Percentiles rank a stretch among this genome's conserved stretches.
Evolutionary conservation across 1,140 invertebrate genomes (phyloP).

Genomic region (Periplaneta americana): DNA sequence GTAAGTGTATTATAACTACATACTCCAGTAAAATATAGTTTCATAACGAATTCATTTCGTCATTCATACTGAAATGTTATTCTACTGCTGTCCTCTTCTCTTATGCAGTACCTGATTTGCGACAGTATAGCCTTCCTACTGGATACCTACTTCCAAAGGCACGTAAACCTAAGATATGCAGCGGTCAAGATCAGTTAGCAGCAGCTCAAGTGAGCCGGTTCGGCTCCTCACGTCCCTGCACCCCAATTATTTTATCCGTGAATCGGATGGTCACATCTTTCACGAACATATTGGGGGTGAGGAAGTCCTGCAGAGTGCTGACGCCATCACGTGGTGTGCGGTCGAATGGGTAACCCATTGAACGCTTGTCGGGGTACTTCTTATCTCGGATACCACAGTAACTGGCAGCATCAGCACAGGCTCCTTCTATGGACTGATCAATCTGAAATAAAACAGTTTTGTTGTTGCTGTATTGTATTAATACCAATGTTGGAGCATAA

Average conservation of each 20-base stretch:
- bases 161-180: not conserved
- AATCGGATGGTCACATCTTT: conserved; percentile 29
- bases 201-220: not conserved
- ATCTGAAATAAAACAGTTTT: conserved; percentile 2
- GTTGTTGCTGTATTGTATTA: no score
- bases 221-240: not conserved
- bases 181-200: not conserved
- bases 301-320: conserved; percentile 32
- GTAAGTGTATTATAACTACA: no score
- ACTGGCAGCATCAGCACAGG: conserved; percentile 56
- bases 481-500: no score
- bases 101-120: no score
- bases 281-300: conserved; percentile 37
- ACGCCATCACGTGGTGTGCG: conserved; percentile 36
- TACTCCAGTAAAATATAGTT: no score
- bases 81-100: no score
- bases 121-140: no score
- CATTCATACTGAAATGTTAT: no score
- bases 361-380: conserved; percentile 56
- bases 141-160: no score
- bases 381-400: conserved; percentile 50
- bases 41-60: no score
- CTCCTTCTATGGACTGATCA: conserved; percentile 11
- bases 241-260: conserved; percentile 12
- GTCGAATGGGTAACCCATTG: conserved; percentile 70